Percentiles rank a stretch among this genome's conserved stretches.
These are phyloP conservation scores for Myotis planiceps DNA, from an alignment of 2,797 vertebrate species.

Conservation along the genomic window DNA sequence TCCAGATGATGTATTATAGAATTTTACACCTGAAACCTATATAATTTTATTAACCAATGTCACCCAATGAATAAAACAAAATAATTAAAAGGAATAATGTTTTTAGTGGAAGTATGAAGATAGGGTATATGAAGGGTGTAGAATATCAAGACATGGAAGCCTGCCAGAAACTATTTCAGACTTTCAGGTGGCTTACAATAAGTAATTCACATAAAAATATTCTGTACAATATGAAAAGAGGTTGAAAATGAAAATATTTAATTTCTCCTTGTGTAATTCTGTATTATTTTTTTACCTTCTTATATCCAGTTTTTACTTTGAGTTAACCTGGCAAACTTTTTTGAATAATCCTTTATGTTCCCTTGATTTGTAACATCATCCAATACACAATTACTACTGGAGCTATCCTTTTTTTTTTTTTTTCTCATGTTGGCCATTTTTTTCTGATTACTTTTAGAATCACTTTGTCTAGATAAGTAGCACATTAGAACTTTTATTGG, in stretches of 20 bases:
- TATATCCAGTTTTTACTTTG: background rate
- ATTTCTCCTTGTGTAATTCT: background rate
- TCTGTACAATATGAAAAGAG: background rate
- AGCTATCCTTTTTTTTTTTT: background rate
- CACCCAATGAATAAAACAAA: background rate
- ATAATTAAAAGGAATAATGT: background rate
- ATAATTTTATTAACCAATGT: background rate
- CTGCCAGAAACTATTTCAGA: background rate
- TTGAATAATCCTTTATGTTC: background rate
- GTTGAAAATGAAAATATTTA: background rate
- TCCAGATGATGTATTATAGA: background rate
- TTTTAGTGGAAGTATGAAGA: background rate
- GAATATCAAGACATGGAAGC: background rate
- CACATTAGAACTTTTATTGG: background rate
- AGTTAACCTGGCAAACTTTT: background rate
- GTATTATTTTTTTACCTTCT: background rate
- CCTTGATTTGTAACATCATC: background rate
- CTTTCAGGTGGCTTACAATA: background rate
- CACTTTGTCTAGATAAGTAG: background rate
- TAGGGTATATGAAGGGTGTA: background rate
- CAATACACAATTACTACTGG: background rate
- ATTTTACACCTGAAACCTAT: background rate
- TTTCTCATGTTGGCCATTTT: background rate
- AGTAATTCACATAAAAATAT: background rate
- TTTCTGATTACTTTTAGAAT: background rate